A percentile compares a stretch with the other conserved stretches of the same genome.
Conservation (phyloP, 2,797 vertebrate species). For the Halcyon leucocephala region DNA sequence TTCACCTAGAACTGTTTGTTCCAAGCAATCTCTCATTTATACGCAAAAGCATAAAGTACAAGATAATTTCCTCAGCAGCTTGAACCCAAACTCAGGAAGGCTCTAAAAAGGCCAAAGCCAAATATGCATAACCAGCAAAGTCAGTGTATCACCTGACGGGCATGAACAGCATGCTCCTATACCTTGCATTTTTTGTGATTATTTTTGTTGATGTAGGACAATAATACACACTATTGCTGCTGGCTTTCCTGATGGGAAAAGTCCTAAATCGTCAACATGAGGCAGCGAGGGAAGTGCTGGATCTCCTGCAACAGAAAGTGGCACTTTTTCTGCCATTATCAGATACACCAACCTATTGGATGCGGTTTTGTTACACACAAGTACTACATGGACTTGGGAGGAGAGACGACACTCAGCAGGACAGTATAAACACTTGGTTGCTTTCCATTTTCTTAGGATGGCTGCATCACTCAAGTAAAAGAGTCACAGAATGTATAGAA, state of each 20-base stretch:
- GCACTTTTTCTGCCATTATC: background rate
- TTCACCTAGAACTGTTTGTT: background rate
- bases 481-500: background rate
- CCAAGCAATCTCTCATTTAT: background rate
- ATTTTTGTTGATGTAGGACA: background rate
- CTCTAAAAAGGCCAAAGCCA: background rate
- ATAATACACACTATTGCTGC: background rate
- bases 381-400: background rate
- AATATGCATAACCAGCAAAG: background rate
- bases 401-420: background rate
- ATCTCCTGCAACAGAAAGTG: background rate
- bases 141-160: background rate
- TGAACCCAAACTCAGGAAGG: background rate
- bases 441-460: background rate
- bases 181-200: background rate
- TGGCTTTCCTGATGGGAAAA: background rate
- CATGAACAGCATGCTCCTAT: background rate
- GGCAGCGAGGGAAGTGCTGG: background rate
- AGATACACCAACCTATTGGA: background rate
- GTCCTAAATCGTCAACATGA: background rate
- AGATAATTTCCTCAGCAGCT: background rate
- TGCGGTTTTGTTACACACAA: background rate
- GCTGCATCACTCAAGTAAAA: background rate
- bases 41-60: background rate
- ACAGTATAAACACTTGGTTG: background rate